Evolutionary conservation across 2,113 vertebrate genomes (phyloP).

Genomic region (Sylvietta virens): DNA sequence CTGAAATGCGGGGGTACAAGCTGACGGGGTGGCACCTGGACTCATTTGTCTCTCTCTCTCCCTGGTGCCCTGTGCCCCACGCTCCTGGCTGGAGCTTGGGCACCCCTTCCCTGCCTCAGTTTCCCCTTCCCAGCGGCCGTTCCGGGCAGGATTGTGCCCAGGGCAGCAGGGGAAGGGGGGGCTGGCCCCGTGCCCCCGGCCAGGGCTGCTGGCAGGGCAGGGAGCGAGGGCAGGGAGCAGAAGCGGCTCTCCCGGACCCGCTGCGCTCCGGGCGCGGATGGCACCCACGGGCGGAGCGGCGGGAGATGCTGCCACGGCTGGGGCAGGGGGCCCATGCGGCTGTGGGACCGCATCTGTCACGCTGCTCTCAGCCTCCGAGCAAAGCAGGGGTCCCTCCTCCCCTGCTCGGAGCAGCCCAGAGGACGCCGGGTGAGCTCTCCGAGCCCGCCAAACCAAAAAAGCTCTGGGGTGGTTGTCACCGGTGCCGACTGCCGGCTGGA

Average conservation of each 20-base stretch:
- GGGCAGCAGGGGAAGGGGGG: background rate
- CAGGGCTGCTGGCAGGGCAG: background rate
- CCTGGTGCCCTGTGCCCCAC: background rate
- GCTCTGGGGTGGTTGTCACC: accelerated
- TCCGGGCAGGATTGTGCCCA: background rate
- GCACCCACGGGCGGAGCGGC: background rate
- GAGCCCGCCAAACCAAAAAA: accelerated
- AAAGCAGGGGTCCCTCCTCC: background rate
- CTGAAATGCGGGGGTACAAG: accelerated
- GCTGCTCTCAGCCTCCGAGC: background rate
- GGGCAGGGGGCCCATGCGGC: background rate
- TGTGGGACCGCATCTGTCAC: accelerated
- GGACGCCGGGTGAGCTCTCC: accelerated
- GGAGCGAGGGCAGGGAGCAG: background rate
- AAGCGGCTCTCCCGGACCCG: background rate
- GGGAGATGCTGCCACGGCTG: accelerated
- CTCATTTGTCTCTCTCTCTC: background rate
- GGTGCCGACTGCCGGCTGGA: accelerated
- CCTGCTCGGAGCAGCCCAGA: background rate
- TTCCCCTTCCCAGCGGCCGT: background rate
- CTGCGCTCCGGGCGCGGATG: accelerated
- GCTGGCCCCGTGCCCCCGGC: accelerated
- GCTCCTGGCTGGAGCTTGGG: background rate
- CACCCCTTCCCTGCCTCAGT: background rate
- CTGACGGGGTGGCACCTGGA: accelerated